Base-by-base conservation (phyloP, 2,797 vertebrate species). In the Clamator glandarius region DNA sequence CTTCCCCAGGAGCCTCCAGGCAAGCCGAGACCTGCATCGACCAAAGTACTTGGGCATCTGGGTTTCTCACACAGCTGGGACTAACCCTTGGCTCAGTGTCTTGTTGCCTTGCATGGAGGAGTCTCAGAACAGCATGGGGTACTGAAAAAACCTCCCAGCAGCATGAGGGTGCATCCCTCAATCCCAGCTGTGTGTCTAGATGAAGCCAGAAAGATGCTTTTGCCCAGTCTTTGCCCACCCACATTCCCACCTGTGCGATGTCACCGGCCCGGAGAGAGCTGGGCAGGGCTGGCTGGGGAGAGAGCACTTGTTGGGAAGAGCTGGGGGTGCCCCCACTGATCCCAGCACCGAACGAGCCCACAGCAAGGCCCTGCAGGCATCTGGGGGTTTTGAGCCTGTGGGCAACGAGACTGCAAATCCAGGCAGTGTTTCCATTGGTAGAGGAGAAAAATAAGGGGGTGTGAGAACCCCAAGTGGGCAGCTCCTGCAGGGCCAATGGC, bases 241-340 rank as follows among this genome's bases (percentile, higher is more conserved):
- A 23, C 18, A 8, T 62, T 26, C 55, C n/a, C 51, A 85, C 8
- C 11, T 42, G 24, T 24, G 29, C 0, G 0, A 36, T 51, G 25
- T 42, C 7, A 51, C 59, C 2, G 1, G 3, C 20, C 13, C 1
- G 0, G 0, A 6, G 2, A 33, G 84, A 83, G n/a, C 46, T 3
- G 3, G 44, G n/a, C 26, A n/a, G 39, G 20, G 29, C 51, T 69
- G 55, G 8, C 41, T 1, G 1, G 61, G 51, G 51, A 73, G 17
- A 12, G 12, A 74, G n/a, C n/a, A 5, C 6, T 44, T 29, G 16
- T 12, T 1, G 19, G 59, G 72, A 69, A 44, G 10, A 64, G 33
- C 54, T 59, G n/a, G 9, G 35, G 14, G 6, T 59, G 10, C 16
- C 21, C n/a, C 24, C 19, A 39, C 18, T 0, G 0, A 39, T 52